These are phyloP conservation scores for Sycophaga agraensis DNA, from an alignment of 1,140 invertebrate genomes.

Conservation along the genomic window DNA sequence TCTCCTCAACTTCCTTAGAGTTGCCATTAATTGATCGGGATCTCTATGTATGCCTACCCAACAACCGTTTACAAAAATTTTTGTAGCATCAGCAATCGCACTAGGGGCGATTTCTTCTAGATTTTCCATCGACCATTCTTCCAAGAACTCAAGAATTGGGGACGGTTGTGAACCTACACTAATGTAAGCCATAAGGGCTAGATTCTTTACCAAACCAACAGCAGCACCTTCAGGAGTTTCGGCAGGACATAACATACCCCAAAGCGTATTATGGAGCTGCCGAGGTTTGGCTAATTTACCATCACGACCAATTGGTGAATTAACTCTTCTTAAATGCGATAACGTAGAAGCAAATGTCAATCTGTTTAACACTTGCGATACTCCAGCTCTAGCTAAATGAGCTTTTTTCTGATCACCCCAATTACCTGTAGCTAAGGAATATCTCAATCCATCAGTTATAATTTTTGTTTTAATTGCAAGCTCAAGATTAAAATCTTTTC, in stretches of 20 bases:
- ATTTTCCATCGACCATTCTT: conserved; percentile 45
- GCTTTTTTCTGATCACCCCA: conserved; percentile 44
- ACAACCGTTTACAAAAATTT: conserved; percentile 43
- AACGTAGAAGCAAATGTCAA: conserved; percentile 41
- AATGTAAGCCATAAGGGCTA: conserved; percentile 42
- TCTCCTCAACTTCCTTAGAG: conserved; percentile 38
- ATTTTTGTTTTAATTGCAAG: conserved; percentile 41
- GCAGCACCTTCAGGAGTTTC: conserved; percentile 42
- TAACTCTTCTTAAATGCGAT: conserved; percentile 39
- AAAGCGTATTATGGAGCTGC: conserved; percentile 41
- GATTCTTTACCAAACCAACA: conserved; percentile 41
- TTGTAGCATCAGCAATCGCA: conserved; percentile 38
- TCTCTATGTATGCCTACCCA: conserved; percentile 44
- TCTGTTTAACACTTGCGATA: conserved; percentile 42
- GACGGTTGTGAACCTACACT: conserved; percentile 41
- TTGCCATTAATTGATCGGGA: conserved; percentile 40
- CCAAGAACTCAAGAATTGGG: conserved; percentile 43
- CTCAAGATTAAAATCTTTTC: conserved; percentile 41
- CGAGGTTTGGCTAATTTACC: conserved; percentile 44
- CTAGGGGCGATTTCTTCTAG: conserved; percentile 40
- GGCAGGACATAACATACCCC: conserved; percentile 43
- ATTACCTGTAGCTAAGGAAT: conserved; percentile 42
- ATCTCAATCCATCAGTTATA: conserved; percentile 40
- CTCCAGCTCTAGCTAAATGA: conserved; percentile 39
- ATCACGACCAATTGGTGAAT: conserved; percentile 42